Evolutionary conservation across 2,113 vertebrate species (phyloP), one percentile per base, ranked within the genome.

Genomic region (Xenopus laevis): DNA sequence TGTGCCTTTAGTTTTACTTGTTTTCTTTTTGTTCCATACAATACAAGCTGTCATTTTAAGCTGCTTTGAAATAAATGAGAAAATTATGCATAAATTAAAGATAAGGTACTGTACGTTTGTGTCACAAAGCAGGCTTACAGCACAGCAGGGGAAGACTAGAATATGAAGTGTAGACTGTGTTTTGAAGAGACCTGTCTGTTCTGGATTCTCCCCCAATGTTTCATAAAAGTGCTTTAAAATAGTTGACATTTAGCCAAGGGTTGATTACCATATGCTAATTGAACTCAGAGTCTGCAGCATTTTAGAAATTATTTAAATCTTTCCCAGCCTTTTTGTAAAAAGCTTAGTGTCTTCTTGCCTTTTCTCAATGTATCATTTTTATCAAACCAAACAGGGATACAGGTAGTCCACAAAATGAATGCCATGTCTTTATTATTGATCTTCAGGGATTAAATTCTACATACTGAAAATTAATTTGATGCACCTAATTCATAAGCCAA

Each of bases 191-290:
- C 57, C 59, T 77, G 30, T 63, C 67, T 77, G 59, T n/a, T n/a
- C 60, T 70, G 50, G 10, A 70, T 77, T 77, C 33, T 45, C 59
- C 55, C 27, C 57, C 74, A 77, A 77, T 70, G 60, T 77, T 64
- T 77, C 17, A 64, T 18, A 46, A 77, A 69, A 69, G 60, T 69
- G 59, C 67, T 64, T 77, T 77, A 77, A 77, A 70, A 70, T 77
- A 70, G 66, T 77, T 77, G 74, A 77, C 74, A 77, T 77, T 77
- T 70, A 70, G 63, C 74, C 67, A 76, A 30, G 67, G 66, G 57
- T 70, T 77, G 74, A 70, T 75, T 75, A 75, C 58, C 73, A 75
- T 75, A 75, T 75, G 65, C 66, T 75, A 75, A 75, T 77, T 76
- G 66, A 33, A 63, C 65, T 53, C 60, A 7, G 45, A 57, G 33